A percentile compares a stretch with the other conserved stretches of the same genome.
phyloP scores from a whole-genome alignment of 2,797 vertebrate species.

The Manis pentadactyla region DNA sequence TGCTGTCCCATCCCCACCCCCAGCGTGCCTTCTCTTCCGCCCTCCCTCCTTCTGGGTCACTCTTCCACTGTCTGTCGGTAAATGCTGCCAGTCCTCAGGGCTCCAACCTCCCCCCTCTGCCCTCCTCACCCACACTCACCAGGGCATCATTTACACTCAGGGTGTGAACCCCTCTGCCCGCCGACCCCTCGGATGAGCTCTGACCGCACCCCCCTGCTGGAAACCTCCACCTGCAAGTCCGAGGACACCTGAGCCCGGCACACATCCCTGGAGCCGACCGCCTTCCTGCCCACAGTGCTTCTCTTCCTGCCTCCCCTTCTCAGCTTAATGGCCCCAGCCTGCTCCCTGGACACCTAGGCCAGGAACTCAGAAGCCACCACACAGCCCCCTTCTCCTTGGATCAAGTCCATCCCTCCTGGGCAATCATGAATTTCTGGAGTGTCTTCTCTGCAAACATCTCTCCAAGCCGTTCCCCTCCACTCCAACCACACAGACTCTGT shows the following conservation, averaged over 20 bases:
- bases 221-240: neutral
- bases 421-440: neutral
- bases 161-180: neutral
- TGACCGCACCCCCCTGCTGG: neutral
- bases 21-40: neutral
- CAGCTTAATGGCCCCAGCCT: neutral
- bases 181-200: neutral
- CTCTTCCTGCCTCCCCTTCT: neutral
- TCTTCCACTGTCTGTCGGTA: neutral
- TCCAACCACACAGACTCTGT: neutral
- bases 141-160: neutral
- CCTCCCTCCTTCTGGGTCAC: neutral
- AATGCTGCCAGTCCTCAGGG: neutral
- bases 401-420: neutral
- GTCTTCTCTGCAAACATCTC: neutral
- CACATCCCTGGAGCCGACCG: neutral
- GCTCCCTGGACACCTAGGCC: neutral
- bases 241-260: neutral
- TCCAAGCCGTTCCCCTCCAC: neutral
- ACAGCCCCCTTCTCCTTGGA: neutral
- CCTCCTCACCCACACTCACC: neutral
- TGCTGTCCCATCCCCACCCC: neutral
- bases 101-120: neutral
- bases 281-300: neutral
- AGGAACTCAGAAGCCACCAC: neutral